Evolutionary conservation across 1,140 invertebrate genomes (phyloP), one percentile per base, ranked within the genome.

Genomic region (Cyclargus thomasi): DNA sequence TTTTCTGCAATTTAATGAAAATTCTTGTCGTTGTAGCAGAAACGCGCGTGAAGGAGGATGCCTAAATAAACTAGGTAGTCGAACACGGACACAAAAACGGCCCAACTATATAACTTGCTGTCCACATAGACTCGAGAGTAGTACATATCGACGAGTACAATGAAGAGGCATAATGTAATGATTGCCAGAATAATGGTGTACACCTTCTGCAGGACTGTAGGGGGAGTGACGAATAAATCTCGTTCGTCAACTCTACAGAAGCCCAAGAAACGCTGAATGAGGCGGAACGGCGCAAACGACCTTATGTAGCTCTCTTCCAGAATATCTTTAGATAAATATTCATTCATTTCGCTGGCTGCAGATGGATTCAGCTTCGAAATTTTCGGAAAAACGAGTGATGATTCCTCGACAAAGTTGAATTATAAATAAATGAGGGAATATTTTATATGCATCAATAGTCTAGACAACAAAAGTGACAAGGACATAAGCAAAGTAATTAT

Each of bases 271-370:
- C 59, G 73, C 72, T 85, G 80, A 1, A 76, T 17, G 4, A 35
- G 20, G 62, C 71, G 68, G 65, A 80, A 71, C 0, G 75, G 67
- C 2, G 53, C 62, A 55, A 80, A 79, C 14, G 65, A 59, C 62
- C 74, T 78, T 3, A 83, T 47, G 55, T 79, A 78, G 18, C 69
- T 67, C 16, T 83, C 72, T 17, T 82, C 73, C 62, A 85, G 70
- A 17, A 80, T 82, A 59, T 83, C 80, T 53, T 78, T 72, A 16
- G 80, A 82, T 0, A 81, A 14, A 68, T 78, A 82, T 77, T 85
- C 80, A 18, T 7, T 29, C 64, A 57, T 65, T 21, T 16, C 21
- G 18, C 2, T 7, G 17, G 11, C n/a, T 53, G 16, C 17, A 53
- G 53, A 1, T 53, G 16, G n/a, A n/a, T n/a, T n/a, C n/a, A n/a